A percentile compares a stretch with the other conserved stretches of the same genome.
phyloP scores from a whole-genome alignment of 2,113 vertebrate genomes.

The Orientallactaga bullata region DNA sequence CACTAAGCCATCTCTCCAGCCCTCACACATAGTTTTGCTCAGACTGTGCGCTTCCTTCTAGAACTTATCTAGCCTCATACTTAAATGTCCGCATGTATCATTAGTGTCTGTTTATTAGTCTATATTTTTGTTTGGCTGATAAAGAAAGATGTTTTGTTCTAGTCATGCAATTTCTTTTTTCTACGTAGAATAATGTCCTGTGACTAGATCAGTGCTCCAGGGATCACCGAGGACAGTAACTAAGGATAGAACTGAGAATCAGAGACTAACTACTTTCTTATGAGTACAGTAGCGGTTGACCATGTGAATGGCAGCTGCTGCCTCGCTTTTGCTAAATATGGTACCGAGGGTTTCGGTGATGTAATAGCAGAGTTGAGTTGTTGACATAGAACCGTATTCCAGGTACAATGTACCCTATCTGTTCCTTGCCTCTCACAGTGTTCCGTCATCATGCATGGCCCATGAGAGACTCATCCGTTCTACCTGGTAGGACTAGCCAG shows the following conservation, averaged over 20 bases:
- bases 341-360: background rate
- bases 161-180: background rate
- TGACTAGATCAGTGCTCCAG: background rate
- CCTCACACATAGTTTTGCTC: background rate
- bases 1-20: no score
- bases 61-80: background rate
- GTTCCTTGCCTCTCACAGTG: background rate
- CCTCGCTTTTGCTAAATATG: background rate
- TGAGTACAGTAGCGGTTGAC: background rate
- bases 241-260: background rate
- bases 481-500: background rate
- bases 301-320: background rate
- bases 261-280: background rate
- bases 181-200: background rate
- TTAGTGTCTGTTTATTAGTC: background rate
- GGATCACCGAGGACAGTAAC: background rate
- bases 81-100: background rate
- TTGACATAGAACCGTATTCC: background rate
- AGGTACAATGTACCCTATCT: background rate
- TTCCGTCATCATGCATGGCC: background rate
- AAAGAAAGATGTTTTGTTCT: background rate
- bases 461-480: background rate
- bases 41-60: background rate
- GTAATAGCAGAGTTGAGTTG: background rate
- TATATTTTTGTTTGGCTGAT: background rate